These are phyloP conservation scores for Cloeon dipterum DNA, from an alignment of 2,888 invertebrate genomes.

Conservation along the genomic window DNA sequence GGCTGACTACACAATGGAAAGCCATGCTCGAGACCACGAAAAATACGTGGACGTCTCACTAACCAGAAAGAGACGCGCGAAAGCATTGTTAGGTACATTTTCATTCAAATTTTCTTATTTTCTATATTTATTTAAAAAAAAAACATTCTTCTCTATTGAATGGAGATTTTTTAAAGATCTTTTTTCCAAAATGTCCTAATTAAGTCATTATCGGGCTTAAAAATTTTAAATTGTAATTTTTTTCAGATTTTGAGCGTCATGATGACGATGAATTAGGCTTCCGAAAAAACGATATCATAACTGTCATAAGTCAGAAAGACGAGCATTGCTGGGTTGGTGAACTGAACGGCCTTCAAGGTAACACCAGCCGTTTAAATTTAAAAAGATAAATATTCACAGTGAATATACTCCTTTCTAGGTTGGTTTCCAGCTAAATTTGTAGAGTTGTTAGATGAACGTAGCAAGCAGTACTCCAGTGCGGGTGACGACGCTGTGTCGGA, in stretches of 20 bases:
- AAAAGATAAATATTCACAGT: not conserved
- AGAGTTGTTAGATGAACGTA: conserved; percentile 82
- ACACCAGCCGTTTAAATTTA: no score
- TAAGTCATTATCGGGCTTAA: conserved; percentile 4
- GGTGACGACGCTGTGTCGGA: conserved; percentile 97
- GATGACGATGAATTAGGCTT: conserved; percentile 98
- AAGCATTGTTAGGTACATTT: conserved; percentile 53
- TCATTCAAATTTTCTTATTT: not conserved
- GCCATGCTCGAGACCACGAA: conserved; percentile 82
- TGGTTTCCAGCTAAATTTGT: conserved; percentile 98
- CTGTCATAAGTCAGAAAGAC: conserved; percentile 89
- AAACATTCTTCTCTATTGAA: not conserved
- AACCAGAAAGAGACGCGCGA: conserved; percentile 71
- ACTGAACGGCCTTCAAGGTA: conserved; percentile 69
- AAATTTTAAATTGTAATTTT: not conserved
- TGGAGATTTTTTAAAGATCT: conserved; percentile 2
- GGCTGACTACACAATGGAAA: conserved; percentile 84
- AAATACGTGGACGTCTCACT: conserved; percentile 83
- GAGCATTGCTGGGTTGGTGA: conserved; percentile 99
- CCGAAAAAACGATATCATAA: conserved; percentile 94
- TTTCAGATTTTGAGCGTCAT: conserved; percentile 77
- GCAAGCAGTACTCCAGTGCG: conserved; percentile 71
- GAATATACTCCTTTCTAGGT: conserved; percentile 21
- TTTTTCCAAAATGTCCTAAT: no score
- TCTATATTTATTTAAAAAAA: not conserved